These are phyloP conservation scores for Ptychodera flava DNA, from an alignment of 35 echinoderm and acorn worm species.

Conservation along the genomic window DNA sequence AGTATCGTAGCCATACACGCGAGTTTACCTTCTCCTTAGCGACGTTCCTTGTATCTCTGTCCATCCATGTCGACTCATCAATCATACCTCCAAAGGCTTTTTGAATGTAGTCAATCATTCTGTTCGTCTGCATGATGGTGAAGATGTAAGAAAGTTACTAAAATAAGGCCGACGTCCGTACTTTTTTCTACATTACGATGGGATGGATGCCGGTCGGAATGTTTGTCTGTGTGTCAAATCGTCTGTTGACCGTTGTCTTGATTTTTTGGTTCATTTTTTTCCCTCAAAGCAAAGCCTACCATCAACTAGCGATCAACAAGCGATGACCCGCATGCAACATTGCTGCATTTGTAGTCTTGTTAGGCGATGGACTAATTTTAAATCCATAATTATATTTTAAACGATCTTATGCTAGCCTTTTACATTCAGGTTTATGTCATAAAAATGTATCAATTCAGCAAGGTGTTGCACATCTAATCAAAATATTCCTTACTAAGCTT, in stretches of 20 bases:
- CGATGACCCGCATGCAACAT: too few species aligned
- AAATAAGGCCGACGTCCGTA: neutral
- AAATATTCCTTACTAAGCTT: neutral
- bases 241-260: too few species aligned
- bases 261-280: too few species aligned
- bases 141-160: neutral
- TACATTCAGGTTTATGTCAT: neutral
- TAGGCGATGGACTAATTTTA: too few species aligned
- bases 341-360: too few species aligned
- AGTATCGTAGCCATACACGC: neutral
- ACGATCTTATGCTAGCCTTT: too few species aligned
- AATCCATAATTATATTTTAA: too few species aligned
- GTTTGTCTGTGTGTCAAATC: neutral
- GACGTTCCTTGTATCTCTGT: slow-evolving; percentile 32
- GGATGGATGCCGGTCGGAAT: neutral
- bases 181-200: neutral
- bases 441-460: neutral
- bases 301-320: too few species aligned
- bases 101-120: neutral
- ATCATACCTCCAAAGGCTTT: neutral
- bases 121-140: neutral
- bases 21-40: slow-evolving; percentile 77
- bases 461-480: neutral
- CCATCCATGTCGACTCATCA: slow-evolving; percentile 38
- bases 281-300: too few species aligned